Evolutionary conservation across 2,888 invertebrate species (phyloP).

Genomic region (Platycheirus rosarum): DNA sequence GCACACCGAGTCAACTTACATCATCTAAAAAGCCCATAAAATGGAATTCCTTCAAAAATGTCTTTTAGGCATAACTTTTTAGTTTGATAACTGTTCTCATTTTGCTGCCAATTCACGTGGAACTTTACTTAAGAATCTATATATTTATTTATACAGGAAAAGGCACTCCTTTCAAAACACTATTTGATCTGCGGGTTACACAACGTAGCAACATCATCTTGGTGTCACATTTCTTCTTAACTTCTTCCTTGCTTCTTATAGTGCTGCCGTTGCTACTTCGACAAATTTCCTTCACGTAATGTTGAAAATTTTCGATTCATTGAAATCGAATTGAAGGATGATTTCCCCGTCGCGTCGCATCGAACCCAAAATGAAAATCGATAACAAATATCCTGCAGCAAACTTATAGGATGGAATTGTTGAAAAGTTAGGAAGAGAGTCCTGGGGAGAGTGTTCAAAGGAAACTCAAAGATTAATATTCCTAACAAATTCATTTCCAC

Average conservation of each 20-base stretch:
- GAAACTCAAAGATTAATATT: constrained; percentile 73
- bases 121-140: background rate
- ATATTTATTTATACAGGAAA: background rate
- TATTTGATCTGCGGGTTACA: background rate
- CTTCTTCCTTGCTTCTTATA: background rate
- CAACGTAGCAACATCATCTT: constrained; percentile 11
- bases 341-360: constrained; percentile 54
- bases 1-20: background rate
- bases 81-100: too few relatives aligned
- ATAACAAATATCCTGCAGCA: constrained; percentile 73
- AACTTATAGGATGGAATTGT: constrained; percentile 35
- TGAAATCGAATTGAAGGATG: constrained; percentile 59
- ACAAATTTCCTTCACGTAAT: constrained; percentile 23
- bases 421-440: background rate
- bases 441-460: constrained; percentile 46
- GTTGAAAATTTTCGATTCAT: constrained; percentile 47
- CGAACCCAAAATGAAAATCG: constrained; percentile 65
- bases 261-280: constrained; percentile 15
- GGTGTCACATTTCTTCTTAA: constrained; percentile 10
- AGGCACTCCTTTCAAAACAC: background rate
- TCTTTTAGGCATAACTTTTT: background rate
- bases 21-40: background rate
- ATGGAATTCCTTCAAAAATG: too few relatives aligned
- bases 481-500: constrained; percentile 67
- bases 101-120: constrained; percentile 25